Conservation (phyloP, 2,888 invertebrate genomes). For the Mellilla xanthometata region DNA sequence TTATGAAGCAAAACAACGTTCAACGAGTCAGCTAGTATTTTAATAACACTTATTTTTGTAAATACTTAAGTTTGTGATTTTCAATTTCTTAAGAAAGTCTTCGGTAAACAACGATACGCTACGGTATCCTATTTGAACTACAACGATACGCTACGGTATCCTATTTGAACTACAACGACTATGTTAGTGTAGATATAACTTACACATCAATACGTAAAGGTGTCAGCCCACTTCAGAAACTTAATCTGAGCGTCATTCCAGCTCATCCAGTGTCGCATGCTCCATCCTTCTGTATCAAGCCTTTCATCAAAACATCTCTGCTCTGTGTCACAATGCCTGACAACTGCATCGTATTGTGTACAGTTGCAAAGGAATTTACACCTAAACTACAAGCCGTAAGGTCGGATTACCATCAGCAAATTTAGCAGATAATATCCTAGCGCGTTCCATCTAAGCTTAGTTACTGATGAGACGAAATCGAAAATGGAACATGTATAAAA, state of each 20-base stretch:
- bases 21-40: no score
- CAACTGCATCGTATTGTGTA: slow-evolving; percentile 15
- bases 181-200: no score
- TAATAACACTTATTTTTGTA: no score
- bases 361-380: slow-evolving; percentile 20
- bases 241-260: slow-evolving; percentile 7
- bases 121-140: no score
- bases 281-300: slow-evolving; percentile 15
- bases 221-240: not conserved
- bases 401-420: slow-evolving; percentile 21
- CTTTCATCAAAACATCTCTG: slow-evolving; percentile 13
- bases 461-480: slow-evolving; percentile 37
- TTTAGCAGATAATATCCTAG: slow-evolving; percentile 47
- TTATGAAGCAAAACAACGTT: no score
- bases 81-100: no score
- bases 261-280: slow-evolving; percentile 9
- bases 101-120: no score
- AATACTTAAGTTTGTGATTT: no score
- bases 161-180: no score
- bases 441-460: slow-evolving; percentile 60
- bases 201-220: not conserved
- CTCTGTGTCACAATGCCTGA: slow-evolving; percentile 14
- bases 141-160: no score
- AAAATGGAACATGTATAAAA: slow-evolving; percentile 5
- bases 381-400: slow-evolving; percentile 27